Percentiles rank a stretch among this genome's conserved stretches.
Conservation (phyloP, 2,888 invertebrate species). For the Eristalis arbustorum region DNA sequence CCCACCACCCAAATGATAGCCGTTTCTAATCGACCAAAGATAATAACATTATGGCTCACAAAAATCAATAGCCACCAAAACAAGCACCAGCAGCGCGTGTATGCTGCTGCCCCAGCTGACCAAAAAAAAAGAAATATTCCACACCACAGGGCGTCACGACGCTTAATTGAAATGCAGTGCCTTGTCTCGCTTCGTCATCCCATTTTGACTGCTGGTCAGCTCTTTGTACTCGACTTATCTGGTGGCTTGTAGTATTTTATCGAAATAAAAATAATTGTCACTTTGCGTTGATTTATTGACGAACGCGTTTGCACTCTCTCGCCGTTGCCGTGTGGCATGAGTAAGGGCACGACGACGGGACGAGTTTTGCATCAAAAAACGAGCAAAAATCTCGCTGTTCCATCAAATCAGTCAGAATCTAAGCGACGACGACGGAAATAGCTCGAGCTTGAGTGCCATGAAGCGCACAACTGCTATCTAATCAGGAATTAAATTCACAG, state of each 20-base stretch:
- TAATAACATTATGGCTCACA: conserved; percentile 19
- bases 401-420: neutral
- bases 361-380: neutral
- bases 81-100: conserved; percentile 14
- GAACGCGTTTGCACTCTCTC: neutral
- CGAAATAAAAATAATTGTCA: conserved; percentile 8
- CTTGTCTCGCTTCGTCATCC: conserved; percentile 22
- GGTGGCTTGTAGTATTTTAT: neutral
- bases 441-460: neutral
- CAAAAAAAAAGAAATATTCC: neutral
- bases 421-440: neutral
- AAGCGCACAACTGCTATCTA: conserved; percentile 19
- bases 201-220: neutral
- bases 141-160: neutral
- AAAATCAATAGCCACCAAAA: conserved; percentile 29
- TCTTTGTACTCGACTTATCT: conserved; percentile 12
- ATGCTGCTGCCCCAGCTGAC: conserved; percentile 21
- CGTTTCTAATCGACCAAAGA: neutral
- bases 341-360: neutral
- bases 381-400: neutral
- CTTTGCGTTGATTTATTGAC: conserved; percentile 10
- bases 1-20: neutral
- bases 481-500: conserved; percentile 8
- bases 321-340: neutral
- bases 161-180: conserved; percentile 33